These are phyloP conservation scores for Leuctra nigra DNA, from an alignment of 2,888 invertebrate genomes.

Conservation along the genomic window DNA sequence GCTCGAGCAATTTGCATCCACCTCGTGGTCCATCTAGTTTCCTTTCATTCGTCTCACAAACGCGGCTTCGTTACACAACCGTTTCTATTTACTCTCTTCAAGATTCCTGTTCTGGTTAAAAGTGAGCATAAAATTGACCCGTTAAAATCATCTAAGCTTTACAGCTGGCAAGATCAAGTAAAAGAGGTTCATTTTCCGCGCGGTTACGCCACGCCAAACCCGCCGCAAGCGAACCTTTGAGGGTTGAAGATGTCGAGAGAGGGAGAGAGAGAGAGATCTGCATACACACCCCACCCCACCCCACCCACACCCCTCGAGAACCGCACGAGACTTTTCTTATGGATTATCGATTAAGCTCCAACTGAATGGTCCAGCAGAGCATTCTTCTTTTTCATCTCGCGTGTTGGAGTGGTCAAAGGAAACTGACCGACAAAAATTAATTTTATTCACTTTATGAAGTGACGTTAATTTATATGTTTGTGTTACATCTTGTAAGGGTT, in stretches of 20 bases:
- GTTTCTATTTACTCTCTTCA: constrained; percentile 7
- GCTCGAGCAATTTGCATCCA: neutral
- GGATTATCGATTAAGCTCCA: constrained; percentile 21
- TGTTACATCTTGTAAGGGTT: too few relatives aligned
- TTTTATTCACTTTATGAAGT: too few relatives aligned
- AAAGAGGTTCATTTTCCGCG: constrained; percentile 27
- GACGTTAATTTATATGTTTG: too few relatives aligned
- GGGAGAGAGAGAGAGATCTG: constrained; percentile 17
- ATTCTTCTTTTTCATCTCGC: too few relatives aligned
- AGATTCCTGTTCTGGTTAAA: constrained; percentile 12
- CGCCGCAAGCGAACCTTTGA: constrained; percentile 21
- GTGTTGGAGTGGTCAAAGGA: too few relatives aligned
- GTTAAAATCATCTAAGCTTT: constrained; percentile 25
- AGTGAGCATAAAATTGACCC: constrained; percentile 27
- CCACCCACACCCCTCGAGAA: constrained; percentile 19
- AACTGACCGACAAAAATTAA: too few relatives aligned
- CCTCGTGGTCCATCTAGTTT: neutral
- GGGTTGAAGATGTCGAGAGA: constrained; percentile 9
- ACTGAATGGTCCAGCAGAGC: neutral
- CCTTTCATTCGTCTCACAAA: constrained; percentile 3
- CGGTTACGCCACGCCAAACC: constrained; percentile 19
- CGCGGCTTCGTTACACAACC: neutral
- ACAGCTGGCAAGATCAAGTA: constrained; percentile 16
- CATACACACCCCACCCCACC: constrained; percentile 18
- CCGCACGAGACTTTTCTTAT: constrained; percentile 20